Conservation (phyloP, 2,888 invertebrate species). For the Acleris emargana region DNA sequence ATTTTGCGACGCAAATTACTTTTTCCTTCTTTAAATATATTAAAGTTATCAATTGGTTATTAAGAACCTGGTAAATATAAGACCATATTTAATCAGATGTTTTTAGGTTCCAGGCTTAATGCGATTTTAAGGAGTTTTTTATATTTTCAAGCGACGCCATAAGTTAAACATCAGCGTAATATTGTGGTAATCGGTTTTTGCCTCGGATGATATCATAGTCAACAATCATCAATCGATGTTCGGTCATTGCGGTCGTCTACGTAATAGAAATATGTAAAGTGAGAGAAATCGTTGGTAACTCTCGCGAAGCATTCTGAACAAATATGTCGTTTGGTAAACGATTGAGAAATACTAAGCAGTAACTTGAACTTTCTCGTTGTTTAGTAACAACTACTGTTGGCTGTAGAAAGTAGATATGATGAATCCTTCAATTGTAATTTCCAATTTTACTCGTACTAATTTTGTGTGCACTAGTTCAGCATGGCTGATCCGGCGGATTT, state of each 20-base stretch:
- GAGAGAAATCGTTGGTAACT: slow-evolving; percentile 26
- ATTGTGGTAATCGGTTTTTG: slow-evolving; percentile 56
- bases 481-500: slow-evolving; percentile 3
- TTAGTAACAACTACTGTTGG: too few species aligned
- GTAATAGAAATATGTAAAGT: slow-evolving; percentile 16
- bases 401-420: too few species aligned
- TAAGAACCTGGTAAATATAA: slow-evolving; percentile 4
- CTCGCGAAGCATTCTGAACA: slow-evolving; percentile 28
- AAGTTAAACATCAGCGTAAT: slow-evolving; percentile 24
- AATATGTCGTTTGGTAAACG: slow-evolving; percentile 5
- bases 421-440: too few species aligned
- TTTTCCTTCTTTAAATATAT: neutral
- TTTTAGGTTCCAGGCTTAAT: neutral
- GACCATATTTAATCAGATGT: neutral
- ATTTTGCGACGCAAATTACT: slow-evolving; percentile 15
- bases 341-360: slow-evolving; percentile 3
- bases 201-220: slow-evolving; percentile 63
- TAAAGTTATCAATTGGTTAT: slow-evolving; percentile 9
- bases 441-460: too few species aligned
- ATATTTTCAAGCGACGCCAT: slow-evolving; percentile 54
- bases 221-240: slow-evolving; percentile 42
- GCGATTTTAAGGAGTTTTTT: slow-evolving; percentile 16
- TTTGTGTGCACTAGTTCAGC: slow-evolving; percentile 2
- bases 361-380: slow-evolving; percentile 25
- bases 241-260: slow-evolving; percentile 24